These are phyloP conservation scores for Pica pica DNA, from an alignment of 2,113 vertebrate genomes.

Conservation along the genomic window DNA sequence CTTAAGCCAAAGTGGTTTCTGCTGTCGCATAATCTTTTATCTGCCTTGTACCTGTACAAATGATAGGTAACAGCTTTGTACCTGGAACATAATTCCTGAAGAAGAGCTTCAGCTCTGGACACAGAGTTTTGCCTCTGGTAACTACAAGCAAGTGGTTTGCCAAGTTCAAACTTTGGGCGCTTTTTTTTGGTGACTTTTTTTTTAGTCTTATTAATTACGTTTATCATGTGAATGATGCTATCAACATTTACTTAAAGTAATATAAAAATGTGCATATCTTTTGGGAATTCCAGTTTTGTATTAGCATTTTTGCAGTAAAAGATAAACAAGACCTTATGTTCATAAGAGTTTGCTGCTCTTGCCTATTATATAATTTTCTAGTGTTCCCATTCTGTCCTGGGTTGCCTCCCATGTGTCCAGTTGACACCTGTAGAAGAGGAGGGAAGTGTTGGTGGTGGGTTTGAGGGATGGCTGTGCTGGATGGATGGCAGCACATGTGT, in stretches of 20 bases:
- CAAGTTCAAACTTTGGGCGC: neutral
- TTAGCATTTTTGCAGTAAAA: neutral
- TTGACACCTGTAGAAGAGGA: neutral
- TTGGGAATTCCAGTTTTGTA: neutral
- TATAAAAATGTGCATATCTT: fast-evolving
- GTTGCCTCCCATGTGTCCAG: neutral
- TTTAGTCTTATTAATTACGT: neutral
- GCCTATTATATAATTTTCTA: neutral
- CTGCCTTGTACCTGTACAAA: neutral
- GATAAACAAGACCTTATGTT: neutral
- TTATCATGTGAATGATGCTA: neutral
- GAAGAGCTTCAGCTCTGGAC: neutral
- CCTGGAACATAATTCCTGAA: neutral
- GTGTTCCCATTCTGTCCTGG: neutral
- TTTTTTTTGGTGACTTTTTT: neutral
- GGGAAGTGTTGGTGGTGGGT: neutral
- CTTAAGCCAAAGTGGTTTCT: neutral
- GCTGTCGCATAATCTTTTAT: neutral
- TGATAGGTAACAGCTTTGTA: neutral
- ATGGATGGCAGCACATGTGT: neutral
- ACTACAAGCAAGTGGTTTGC: neutral
- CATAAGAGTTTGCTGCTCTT: neutral
- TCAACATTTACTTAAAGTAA: neutral
- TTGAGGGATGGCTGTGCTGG: neutral
- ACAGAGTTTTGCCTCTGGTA: neutral